phyloP scores from a whole-genome alignment of 2,113 vertebrate genomes.

The Camelus bactrianus region DNA sequence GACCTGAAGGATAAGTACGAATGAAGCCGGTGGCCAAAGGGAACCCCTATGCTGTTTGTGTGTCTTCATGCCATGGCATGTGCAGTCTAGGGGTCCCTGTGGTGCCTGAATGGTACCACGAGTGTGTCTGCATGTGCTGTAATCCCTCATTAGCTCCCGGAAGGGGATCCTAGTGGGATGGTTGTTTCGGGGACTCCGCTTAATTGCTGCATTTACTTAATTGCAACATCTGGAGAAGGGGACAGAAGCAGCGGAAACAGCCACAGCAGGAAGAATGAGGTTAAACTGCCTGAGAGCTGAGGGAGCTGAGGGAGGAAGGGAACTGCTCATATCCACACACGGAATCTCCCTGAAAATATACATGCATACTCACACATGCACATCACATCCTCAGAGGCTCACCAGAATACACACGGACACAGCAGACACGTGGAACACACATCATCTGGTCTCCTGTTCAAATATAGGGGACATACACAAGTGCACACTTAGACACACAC shows the following conservation, averaged over 20 bases:
- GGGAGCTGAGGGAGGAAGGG: not conserved
- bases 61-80: not conserved
- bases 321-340: not conserved
- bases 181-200: constrained; percentile 53
- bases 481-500: not conserved
- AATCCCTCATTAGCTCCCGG: constrained; percentile 56
- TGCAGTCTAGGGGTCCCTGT: not conserved
- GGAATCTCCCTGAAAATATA: not conserved
- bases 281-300: constrained; percentile 49
- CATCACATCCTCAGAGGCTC: not conserved
- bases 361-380: not conserved
- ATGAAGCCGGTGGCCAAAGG: not conserved
- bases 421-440: not conserved
- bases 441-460: not conserved
- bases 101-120: not conserved
- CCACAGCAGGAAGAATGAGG: constrained; percentile 63
- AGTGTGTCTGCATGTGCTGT: not conserved
- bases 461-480: not conserved
- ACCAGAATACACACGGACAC: not conserved
- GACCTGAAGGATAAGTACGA: not conserved
- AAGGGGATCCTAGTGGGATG: constrained; percentile 54
- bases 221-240: constrained; percentile 70
- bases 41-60: not conserved
- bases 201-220: constrained; percentile 75
- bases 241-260: constrained; percentile 22